Conservation (phyloP, 2,888 invertebrate species). For the Neoascia interrupta region DNA sequence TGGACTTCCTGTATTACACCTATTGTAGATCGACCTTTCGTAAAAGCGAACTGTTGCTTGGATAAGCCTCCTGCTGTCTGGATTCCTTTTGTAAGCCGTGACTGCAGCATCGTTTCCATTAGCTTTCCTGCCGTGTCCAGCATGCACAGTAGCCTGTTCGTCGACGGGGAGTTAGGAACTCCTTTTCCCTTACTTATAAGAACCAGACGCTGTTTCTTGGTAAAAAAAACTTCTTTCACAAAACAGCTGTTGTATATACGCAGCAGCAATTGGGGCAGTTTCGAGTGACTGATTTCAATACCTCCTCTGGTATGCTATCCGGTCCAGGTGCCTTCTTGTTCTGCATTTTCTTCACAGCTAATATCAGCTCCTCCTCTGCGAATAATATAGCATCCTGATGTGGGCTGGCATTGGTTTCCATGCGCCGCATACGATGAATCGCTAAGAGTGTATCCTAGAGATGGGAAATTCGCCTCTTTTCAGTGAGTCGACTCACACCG, state of each 20-base stretch:
- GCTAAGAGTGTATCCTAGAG: neutral
- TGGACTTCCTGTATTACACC: neutral
- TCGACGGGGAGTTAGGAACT: no score
- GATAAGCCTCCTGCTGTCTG: neutral
- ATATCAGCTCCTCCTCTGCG: neutral
- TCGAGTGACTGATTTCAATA: neutral
- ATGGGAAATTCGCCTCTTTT: no score
- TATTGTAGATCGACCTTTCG: neutral
- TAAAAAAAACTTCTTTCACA: neutral
- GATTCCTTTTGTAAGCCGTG: neutral
- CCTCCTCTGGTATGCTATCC: neutral
- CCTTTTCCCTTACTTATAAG: neutral
- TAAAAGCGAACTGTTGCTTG: neutral
- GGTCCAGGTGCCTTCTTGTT: neutral
- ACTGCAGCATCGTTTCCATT: neutral
- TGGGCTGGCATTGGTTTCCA: neutral
- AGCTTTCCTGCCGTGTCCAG: slow-evolving; percentile 1
- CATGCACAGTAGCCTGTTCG: no score
- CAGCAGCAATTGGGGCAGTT: neutral
- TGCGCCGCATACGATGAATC: neutral
- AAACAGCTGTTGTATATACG: slow-evolving; percentile 2
- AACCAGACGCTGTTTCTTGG: neutral
- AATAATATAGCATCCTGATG: neutral
- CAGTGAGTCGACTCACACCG: no score
- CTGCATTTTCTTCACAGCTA: neutral